Evolutionary conservation across 1,140 invertebrate genomes (phyloP).

Genomic region (Drosophila paulistorum): DNA sequence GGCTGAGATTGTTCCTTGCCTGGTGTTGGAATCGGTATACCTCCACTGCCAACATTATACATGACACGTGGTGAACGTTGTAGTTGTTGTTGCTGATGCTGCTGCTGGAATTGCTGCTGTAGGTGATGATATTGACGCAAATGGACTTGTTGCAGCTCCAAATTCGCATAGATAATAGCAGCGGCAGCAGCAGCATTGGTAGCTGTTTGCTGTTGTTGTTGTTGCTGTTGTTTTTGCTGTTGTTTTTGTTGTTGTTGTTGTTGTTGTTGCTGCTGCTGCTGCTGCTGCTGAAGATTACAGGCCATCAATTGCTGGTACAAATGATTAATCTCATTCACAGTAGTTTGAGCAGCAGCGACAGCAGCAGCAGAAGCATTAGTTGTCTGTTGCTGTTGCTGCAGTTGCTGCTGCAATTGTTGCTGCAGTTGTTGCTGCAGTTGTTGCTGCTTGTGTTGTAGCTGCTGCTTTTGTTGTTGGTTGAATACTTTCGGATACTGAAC

Average conservation of each 20-base stretch:
- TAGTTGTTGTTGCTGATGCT: conserved; percentile 35
- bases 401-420: no score
- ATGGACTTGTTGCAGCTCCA: conserved; percentile 46
- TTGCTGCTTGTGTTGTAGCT: no score
- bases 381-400: conserved; percentile 7
- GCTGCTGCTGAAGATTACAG: conserved; percentile 39
- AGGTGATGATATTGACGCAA: conserved; percentile 43
- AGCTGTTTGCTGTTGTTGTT: conserved; percentile 4
- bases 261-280: neutral
- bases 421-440: no score
- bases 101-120: conserved; percentile 35
- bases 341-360: conserved; percentile 6
- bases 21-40: neutral
- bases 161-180: conserved; percentile 47
- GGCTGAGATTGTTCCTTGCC: conserved; percentile 29
- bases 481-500: conserved; percentile 30
- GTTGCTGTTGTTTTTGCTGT: neutral
- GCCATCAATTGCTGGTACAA: conserved; percentile 54
- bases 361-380: neutral
- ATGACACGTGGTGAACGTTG: conserved; percentile 43
- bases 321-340: conserved; percentile 43
- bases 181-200: conserved; percentile 35
- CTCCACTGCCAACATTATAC: conserved; percentile 34
- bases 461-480: conserved; percentile 22
- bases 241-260: conserved; percentile 6